phyloP scores from a whole-genome alignment of 2,888 invertebrate species.

The Zelleria hepariella region DNA sequence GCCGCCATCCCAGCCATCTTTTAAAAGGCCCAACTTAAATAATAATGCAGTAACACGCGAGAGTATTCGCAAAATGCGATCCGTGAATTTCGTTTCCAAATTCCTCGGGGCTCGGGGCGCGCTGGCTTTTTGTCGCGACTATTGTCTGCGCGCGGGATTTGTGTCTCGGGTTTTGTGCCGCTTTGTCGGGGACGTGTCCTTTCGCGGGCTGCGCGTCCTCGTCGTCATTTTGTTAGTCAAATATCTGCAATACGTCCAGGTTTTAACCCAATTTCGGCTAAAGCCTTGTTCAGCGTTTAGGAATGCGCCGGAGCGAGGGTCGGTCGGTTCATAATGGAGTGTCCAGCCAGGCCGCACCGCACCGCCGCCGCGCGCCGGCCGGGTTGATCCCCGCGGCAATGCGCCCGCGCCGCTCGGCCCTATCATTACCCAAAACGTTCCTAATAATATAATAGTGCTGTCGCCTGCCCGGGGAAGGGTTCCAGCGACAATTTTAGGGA shows the following conservation, averaged over 20 bases:
- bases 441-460: conserved; percentile 71
- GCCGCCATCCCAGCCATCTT: conserved; percentile 55
- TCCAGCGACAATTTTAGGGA: conserved; percentile 58
- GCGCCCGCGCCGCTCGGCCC: conserved; percentile 49
- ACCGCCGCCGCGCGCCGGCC: conserved; percentile 35
- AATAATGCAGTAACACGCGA: conserved; percentile 73
- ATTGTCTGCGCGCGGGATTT: conserved; percentile 53
- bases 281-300: conserved; percentile 33
- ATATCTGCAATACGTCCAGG: not conserved
- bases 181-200: conserved; percentile 31
- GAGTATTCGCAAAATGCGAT: conserved; percentile 69
- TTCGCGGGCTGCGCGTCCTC: not conserved
- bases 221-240: not conserved
- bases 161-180: conserved; percentile 32
- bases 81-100: conserved; percentile 66
- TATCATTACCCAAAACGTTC: conserved; percentile 67
- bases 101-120: conserved; percentile 41
- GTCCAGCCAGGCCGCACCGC: conserved; percentile 25
- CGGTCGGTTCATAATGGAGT: conserved; percentile 44
- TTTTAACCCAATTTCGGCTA: not conserved
- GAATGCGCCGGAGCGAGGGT: conserved; percentile 28
- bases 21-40: conserved; percentile 62
- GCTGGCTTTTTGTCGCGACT: conserved; percentile 53
- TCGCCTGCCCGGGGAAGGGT: conserved; percentile 50
- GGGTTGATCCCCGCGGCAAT: conserved; percentile 59